phyloP scores from a whole-genome alignment of 35 echinoderm and acorn worm species.

The Chiridota heheva region DNA sequence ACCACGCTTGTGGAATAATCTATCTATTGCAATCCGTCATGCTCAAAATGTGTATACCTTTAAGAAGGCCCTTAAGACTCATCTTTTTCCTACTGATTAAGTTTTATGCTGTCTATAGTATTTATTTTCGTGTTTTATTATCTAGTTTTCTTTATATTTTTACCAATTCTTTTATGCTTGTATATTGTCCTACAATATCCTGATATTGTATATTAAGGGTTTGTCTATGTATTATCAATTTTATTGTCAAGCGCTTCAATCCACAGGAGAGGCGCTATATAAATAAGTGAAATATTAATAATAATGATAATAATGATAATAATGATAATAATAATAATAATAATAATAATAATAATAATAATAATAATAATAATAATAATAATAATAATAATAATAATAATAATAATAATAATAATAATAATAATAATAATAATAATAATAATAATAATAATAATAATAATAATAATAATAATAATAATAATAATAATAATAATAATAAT shows the following conservation, averaged over 20 bases:
- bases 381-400: background rate
- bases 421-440: background rate
- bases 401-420: background rate
- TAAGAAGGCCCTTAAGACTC: too few relatives aligned
- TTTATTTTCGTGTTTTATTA: too few relatives aligned
- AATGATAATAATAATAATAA: background rate
- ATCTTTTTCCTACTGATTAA: too few relatives aligned
- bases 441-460: background rate
- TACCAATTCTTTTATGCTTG: too few relatives aligned
- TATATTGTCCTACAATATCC: background rate
- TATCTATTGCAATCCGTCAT: slow-evolving; percentile 1
- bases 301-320: background rate
- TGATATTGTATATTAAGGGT: too few relatives aligned
- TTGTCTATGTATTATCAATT: too few relatives aligned
- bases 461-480: background rate
- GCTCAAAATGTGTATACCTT: background rate
- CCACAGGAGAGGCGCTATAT: too few relatives aligned
- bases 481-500: background rate
- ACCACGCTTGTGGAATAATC: too few relatives aligned
- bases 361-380: background rate
- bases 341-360: background rate
- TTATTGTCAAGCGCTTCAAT: too few relatives aligned
- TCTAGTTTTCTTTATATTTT: background rate
- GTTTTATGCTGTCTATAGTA: too few relatives aligned
- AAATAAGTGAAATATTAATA: background rate